phyloP scores from a whole-genome alignment of 1,140 invertebrate species.

The Armadillidium nasatum region DNA sequence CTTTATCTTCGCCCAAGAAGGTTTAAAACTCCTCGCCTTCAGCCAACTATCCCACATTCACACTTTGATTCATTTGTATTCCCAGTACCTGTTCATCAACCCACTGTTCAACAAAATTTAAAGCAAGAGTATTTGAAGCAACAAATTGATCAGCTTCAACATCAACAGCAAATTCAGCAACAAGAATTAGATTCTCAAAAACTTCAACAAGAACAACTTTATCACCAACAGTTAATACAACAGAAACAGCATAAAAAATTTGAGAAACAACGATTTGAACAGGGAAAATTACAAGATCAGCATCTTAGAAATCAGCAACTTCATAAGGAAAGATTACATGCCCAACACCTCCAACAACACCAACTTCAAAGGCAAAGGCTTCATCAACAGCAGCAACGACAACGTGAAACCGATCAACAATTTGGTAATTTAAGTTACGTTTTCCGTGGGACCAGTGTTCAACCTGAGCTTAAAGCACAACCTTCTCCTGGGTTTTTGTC shows the following conservation, averaged over 20 bases:
- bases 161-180: not conserved
- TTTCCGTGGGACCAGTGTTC: not conserved
- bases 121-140: not conserved
- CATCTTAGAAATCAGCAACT: not conserved
- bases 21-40: not conserved
- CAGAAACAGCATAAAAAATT: not conserved
- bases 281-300: not conserved
- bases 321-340: not conserved
- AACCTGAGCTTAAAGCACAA: not conserved
- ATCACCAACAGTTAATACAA: conserved; percentile 2
- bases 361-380: not conserved
- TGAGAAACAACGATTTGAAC: not conserved
- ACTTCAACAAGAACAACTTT: not conserved
- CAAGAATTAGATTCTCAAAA: not conserved
- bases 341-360: not conserved
- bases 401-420: not conserved
- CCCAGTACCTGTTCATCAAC: not conserved
- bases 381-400: not conserved
- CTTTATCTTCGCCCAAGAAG: not conserved
- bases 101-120: not conserved
- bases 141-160: not conserved
- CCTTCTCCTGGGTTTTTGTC: not conserved
- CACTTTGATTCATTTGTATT: not conserved
- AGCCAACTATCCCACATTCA: not conserved
- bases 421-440: conserved; percentile 1